A percentile compares a stretch with the other conserved stretches of the same genome.
Evolutionary conservation across 1,140 invertebrate species (phyloP).

Genomic region (Zeugodacus cucurbitae): DNA sequence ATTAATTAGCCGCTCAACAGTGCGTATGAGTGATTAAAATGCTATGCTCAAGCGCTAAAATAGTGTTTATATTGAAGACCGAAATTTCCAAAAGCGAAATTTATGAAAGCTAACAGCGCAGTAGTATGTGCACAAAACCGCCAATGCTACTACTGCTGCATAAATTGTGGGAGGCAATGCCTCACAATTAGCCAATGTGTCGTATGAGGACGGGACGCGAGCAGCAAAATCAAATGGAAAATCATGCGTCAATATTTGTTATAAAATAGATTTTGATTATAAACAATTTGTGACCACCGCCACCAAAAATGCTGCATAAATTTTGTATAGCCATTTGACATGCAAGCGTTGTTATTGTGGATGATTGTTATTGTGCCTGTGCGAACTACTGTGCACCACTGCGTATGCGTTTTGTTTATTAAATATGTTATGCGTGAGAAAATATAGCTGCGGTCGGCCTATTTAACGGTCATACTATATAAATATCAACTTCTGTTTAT

Average conservation of each 20-base stretch:
- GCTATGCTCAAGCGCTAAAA: not conserved
- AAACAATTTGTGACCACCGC: not conserved
- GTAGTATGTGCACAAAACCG: not conserved
- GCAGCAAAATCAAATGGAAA: not conserved
- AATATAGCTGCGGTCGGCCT: not conserved
- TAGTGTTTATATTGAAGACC: not conserved
- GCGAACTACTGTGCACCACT: not conserved
- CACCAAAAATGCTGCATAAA: not conserved
- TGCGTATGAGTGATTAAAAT: conserved; percentile 16
- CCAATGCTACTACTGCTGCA: not conserved
- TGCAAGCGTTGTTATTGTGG: too few relatives aligned
- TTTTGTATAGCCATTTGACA: not conserved
- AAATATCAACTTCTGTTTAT: too few relatives aligned
- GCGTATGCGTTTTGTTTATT: not conserved
- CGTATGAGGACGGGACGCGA: not conserved
- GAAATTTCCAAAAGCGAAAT: not conserved
- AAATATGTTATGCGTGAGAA: not conserved
- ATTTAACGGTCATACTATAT: not conserved
- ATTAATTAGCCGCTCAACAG: conserved; percentile 2
- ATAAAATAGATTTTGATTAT: not conserved
- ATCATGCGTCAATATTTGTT: not conserved
- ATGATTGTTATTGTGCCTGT: too few relatives aligned
- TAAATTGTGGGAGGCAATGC: not conserved
- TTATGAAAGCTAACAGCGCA: not conserved
- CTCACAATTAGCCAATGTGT: not conserved